Conservation (phyloP, 2,888 invertebrate genomes). For the Enchytraeus crypticus region DNA sequence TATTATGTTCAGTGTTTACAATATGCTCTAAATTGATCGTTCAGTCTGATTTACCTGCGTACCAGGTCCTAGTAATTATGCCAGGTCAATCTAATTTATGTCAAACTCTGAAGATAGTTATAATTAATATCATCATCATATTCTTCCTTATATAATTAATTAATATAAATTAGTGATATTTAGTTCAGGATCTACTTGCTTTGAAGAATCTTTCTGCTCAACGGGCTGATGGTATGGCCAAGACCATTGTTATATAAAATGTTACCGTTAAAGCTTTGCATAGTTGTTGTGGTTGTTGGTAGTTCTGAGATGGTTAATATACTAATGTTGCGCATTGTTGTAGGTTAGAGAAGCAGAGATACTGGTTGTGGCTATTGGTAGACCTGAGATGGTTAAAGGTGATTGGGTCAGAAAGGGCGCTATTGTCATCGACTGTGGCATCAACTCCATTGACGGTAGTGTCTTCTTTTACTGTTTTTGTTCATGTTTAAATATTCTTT, state of each 20-base stretch:
- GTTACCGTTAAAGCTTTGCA: background rate
- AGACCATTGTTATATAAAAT: background rate
- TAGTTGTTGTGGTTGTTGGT: background rate
- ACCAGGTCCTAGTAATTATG: too few relatives aligned
- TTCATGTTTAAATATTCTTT: too few relatives aligned
- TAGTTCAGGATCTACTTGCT: too few relatives aligned
- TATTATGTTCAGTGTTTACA: too few relatives aligned
- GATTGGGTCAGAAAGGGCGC: conserved; percentile 97
- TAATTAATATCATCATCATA: too few relatives aligned
- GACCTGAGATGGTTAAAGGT: conserved; percentile 77
- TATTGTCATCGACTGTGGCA: conserved; percentile 96
- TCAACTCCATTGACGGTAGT: conserved; percentile 71
- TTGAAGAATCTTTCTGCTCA: too few relatives aligned
- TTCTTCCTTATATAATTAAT: too few relatives aligned
- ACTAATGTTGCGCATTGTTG: conserved; percentile 2
- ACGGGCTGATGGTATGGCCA: background rate
- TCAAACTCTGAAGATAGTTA: too few relatives aligned
- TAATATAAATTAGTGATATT: too few relatives aligned
- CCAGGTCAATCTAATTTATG: too few relatives aligned
- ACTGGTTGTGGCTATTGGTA: conserved; percentile 89
- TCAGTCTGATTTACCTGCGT: too few relatives aligned
- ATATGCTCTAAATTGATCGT: too few relatives aligned
- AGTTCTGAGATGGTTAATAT: background rate
- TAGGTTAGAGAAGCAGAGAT: conserved; percentile 68
- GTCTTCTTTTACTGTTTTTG: background rate